Evolutionary conservation across 2,888 invertebrate genomes (phyloP).

Genomic region (Drosophila fungiperda): DNA sequence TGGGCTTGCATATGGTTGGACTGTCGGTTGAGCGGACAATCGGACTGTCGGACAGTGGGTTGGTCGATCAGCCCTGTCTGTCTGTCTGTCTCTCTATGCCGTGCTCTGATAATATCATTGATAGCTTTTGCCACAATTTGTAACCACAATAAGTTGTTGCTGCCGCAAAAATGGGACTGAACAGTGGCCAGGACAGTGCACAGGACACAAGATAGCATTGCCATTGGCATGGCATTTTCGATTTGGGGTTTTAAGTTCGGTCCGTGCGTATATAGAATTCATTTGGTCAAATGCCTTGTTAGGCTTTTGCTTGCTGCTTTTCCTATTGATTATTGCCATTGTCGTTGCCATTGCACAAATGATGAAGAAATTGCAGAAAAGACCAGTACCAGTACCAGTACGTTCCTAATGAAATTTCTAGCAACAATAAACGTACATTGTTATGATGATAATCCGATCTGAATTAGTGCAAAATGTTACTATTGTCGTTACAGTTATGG

Average conservation of each 20-base stretch:
- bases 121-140: slow-evolving; percentile 79
- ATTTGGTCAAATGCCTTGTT: slow-evolving; percentile 29
- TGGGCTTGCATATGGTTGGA: slow-evolving; percentile 73
- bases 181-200: neutral
- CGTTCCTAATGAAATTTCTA: slow-evolving; percentile 47
- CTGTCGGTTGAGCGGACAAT: slow-evolving; percentile 16
- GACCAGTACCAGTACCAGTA: neutral
- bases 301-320: slow-evolving; percentile 23
- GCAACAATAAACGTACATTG: slow-evolving; percentile 41
- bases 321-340: slow-evolving; percentile 43
- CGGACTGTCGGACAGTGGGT: slow-evolving; percentile 7
- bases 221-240: slow-evolving; percentile 38
- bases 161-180: slow-evolving; percentile 52
- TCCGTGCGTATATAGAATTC: slow-evolving; percentile 6
- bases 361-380: slow-evolving; percentile 15
- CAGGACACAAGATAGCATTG: slow-evolving; percentile 8
- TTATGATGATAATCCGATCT: slow-evolving; percentile 43
- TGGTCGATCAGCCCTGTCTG: slow-evolving; percentile 5
- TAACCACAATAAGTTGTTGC: slow-evolving; percentile 78
- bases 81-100: slow-evolving; percentile 17
- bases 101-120: slow-evolving; percentile 76
- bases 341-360: slow-evolving; percentile 16
- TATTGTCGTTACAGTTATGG: slow-evolving; percentile 36
- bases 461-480: neutral
- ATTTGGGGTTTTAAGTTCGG: slow-evolving; percentile 35